Evolutionary conservation across 1,140 invertebrate species (phyloP), one percentile per base, ranked within the genome.

Genomic region (Rhysida immarginata): DNA sequence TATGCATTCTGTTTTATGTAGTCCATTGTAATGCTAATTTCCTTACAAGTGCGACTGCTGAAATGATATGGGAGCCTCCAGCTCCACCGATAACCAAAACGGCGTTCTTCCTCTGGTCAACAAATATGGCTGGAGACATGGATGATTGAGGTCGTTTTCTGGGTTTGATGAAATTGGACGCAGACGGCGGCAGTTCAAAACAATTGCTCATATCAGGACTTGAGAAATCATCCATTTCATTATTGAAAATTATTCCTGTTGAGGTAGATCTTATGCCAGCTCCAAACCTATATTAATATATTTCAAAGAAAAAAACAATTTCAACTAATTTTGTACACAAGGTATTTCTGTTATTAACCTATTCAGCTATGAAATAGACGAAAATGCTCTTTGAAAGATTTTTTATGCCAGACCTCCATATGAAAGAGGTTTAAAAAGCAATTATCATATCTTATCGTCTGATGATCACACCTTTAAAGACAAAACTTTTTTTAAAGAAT

Each of bases 191-290:
- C 43, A 96, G 50, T 0, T 80, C 81, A 63, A 86, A 95, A 51
- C 75, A 79, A 70, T 89, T 97, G 13, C 75, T 71, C 60, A 79
- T 74, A 1, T 80, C 81, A 0, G 87, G 81, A 1, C 82, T 77
- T 0, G 87, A 85, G 70, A 99, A 98, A 68, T 98, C 94, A 68
- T 96, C 89, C 91, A 98, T 96, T 48, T 82, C 83, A 67, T 87
- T 83, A 71, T 98, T 99, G 61, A 93, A 78, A 2, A 97, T 72
- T 43, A 99, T 91, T 29, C 95, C 95, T 0, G 93, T 96, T 51
- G 77, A 78, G 23, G 77, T 67, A 1, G 86, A 87, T 13, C 80
- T 74, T 29, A 85, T 69, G 16, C 80, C 79, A 42, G 84, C 79
- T 14, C 88, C 89, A 68, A 85, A 88, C 66, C 87, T 92, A 63